Evolutionary conservation across 1,140 invertebrate species (phyloP), one percentile per base, ranked within the genome.

Genomic region (Octopus sinensis): DNA sequence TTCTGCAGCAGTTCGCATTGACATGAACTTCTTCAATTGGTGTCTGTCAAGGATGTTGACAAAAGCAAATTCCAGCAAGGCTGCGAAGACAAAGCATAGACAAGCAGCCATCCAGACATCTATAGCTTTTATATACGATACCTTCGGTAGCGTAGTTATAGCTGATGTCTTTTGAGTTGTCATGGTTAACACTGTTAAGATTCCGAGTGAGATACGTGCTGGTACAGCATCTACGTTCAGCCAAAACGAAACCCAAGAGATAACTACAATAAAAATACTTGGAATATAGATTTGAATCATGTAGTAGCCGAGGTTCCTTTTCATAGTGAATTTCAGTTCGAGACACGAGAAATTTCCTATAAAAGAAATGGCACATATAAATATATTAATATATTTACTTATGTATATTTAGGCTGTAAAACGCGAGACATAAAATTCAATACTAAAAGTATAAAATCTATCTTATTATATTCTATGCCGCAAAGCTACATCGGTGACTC

Each of bases 201-300:
- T 88, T 91, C 93, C 93, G 80, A 94, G 87, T 54, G 91, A 90
- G 23, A 93, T 92, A 80, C 93, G 87, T 4, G 92, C 93, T 5
- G 92, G 92, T 6, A 92, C 91, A 80, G 93, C 93, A 77, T 92
- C 91, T 30, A 93, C 91, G 83, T 93, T 93, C 77, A 93, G 92
- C 96, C 96, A 98, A 90, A 98, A 98, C 0, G 96, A 96, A 1
- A 98, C 96, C 96, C 96, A 99, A 0, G 96, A 97, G 0, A 98
- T 91, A 0, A 97, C 95, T 0, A 98, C 97, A 82, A 98, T 96
- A 54, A 98, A 92, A 75, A 96, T 96, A 88, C 96, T 97, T 1
- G 97, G 97, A 53, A 97, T 93, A 90, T 97, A 98, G 6, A 97
- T 95, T 91, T 96, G 95, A 83, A 96, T 95, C 4, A 98, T 92